phyloP scores from a whole-genome alignment of 2,888 invertebrate species.

The Lacanobia oleracea region DNA sequence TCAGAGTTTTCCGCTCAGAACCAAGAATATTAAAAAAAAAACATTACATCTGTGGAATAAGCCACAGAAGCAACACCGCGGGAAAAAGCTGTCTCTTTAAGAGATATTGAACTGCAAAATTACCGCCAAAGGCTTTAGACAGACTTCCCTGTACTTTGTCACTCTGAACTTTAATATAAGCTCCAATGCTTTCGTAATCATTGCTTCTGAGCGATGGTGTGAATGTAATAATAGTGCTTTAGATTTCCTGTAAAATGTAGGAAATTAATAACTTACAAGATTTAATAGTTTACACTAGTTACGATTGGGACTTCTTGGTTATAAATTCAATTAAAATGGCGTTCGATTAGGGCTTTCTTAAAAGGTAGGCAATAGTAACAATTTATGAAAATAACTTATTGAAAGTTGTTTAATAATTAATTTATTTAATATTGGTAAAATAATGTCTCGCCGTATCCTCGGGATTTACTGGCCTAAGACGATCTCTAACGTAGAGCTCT shows the following conservation, averaged over 20 bases:
- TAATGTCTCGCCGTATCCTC: too few relatives aligned
- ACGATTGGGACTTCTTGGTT: slow-evolving; percentile 3
- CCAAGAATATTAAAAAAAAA: too few relatives aligned
- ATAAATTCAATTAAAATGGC: background rate
- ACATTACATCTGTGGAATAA: too few relatives aligned
- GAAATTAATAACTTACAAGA: slow-evolving; percentile 47
- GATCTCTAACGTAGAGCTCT: too few relatives aligned
- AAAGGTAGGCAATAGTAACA: background rate
- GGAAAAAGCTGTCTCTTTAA: too few relatives aligned
- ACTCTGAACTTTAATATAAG: slow-evolving; percentile 26
- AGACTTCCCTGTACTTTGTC: slow-evolving; percentile 30
- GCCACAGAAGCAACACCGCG: too few relatives aligned
- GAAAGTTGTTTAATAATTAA: too few relatives aligned
- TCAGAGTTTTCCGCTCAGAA: too few relatives aligned
- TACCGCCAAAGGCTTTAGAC: background rate
- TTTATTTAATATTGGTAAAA: too few relatives aligned
- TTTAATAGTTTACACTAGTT: slow-evolving; percentile 18
- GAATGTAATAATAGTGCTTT: slow-evolving; percentile 29
- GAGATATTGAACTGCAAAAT: too few relatives aligned
- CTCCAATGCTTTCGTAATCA: slow-evolving; percentile 12
- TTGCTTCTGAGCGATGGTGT: slow-evolving; percentile 15
- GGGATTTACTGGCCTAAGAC: too few relatives aligned
- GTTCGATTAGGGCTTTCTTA: background rate
- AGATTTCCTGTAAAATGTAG: slow-evolving; percentile 41
- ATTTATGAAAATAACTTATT: background rate